Evolutionary conservation across 2,888 invertebrate species (phyloP), one percentile per base, ranked within the genome.

Genomic region (Sthenelais limicola): DNA sequence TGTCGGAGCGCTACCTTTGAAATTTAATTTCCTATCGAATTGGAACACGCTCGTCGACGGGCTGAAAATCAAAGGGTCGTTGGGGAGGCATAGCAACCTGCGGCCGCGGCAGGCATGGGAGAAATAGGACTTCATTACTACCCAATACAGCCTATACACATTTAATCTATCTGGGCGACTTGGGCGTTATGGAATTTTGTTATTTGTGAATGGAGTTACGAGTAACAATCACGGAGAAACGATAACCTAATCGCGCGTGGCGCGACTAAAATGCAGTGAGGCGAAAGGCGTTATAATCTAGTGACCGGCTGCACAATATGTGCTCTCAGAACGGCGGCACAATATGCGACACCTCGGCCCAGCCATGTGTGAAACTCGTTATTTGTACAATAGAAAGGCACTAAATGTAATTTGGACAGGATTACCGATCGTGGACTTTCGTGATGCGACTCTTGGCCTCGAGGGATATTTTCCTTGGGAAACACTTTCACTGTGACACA

Each of bases 201-300:
- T 62, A 71, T 71, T 58, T 62, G 58, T 33, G 43, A 71, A 71
- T 62, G 49, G 43, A 58, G 56, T 71, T 71, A 71, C 32, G 62
- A 51, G 71, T 71, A 71, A 71, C 71, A 71, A 71, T 71, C 71
- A 62, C 54, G n/a, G 71, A 71, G 71, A 58, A 24, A 12, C 48
- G 47, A 21, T 71, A n/a, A n/a, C n/a, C n/a, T n/a, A n/a, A n/a
- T n/a, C n/a, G n/a, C n/a, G n/a, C n/a, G n/a, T n/a, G n/a, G n/a
- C n/a, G n/a, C n/a, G n/a, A n/a, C n/a, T n/a, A n/a, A n/a, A n/a
- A n/a, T n/a, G n/a, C n/a, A n/a, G n/a, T n/a, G n/a, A n/a, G n/a
- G n/a, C n/a, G n/a, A n/a, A n/a, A n/a, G n/a, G n/a, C n/a, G n/a
- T n/a, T n/a, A n/a, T n/a, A n/a, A n/a, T n/a, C n/a, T n/a, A n/a